These are phyloP conservation scores for Vombatus ursinus DNA, from an alignment of 2,113 vertebrate species.

Conservation along the genomic window DNA sequence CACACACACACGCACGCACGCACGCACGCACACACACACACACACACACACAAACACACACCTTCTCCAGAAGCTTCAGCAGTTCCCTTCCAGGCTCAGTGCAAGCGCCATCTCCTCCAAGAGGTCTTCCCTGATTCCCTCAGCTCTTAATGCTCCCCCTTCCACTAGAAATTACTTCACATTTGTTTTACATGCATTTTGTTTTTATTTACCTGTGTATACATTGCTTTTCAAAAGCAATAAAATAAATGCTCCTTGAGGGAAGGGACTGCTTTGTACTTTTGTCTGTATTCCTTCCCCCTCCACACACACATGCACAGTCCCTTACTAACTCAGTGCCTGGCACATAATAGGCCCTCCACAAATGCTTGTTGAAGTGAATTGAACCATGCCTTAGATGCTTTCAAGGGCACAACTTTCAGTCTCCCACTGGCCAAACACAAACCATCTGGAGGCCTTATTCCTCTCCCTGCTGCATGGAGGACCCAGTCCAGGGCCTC, in stretches of 20 bases:
- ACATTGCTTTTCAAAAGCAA: background rate
- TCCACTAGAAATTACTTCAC: background rate
- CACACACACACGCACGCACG: too few species aligned
- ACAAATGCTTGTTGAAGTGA: background rate
- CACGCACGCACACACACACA: too few species aligned
- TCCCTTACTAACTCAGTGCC: background rate
- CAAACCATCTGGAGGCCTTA: background rate
- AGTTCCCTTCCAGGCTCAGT: background rate
- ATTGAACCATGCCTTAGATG: background rate
- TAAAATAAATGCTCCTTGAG: background rate
- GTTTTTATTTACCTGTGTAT: background rate
- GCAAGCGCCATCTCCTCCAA: background rate
- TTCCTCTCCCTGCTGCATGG: background rate
- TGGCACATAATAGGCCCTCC: background rate
- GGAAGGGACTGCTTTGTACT: background rate
- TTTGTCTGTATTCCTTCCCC: background rate
- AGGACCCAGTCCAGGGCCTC: background rate
- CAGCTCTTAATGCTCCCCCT: background rate
- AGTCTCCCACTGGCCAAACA: background rate
- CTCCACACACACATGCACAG: too few species aligned
- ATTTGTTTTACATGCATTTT: background rate
- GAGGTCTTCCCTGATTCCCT: background rate
- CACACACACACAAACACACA: too few species aligned
- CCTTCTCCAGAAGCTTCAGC: background rate
- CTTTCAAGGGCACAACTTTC: background rate